Percentiles rank a stretch among this genome's conserved stretches.
These are phyloP conservation scores for Campoplex capitator DNA, from an alignment of 2,888 invertebrate species.

Conservation along the genomic window DNA sequence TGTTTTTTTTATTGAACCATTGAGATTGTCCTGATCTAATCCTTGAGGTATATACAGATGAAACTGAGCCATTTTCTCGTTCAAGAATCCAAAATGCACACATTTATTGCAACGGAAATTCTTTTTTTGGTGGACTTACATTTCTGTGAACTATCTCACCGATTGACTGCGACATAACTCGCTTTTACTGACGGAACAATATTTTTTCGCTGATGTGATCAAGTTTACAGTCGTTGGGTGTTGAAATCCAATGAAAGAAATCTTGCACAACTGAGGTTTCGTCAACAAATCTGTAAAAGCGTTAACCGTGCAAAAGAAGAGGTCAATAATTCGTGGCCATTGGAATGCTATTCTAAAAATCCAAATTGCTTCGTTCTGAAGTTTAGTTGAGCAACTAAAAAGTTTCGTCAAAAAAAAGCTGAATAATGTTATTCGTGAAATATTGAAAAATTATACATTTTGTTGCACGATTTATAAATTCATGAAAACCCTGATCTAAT, in stretches of 20 bases:
- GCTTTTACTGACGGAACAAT: background rate
- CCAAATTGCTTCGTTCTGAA: background rate
- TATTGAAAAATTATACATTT: background rate
- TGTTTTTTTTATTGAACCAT: slow-evolving; percentile 45
- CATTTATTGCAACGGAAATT: slow-evolving; percentile 4
- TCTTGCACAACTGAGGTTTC: background rate
- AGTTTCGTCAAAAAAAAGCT: background rate
- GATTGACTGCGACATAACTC: background rate
- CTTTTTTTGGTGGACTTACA: background rate
- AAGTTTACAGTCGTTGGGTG: background rate
- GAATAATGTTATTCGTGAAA: background rate
- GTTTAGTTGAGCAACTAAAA: background rate
- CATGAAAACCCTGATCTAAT: background rate
- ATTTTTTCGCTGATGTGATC: background rate
- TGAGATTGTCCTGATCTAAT: slow-evolving; percentile 39
- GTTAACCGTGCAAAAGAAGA: background rate
- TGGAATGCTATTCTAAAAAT: background rate
- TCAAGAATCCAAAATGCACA: background rate
- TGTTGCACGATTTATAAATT: background rate
- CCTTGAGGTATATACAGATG: slow-evolving; percentile 33
- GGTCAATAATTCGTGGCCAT: background rate
- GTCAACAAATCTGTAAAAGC: background rate
- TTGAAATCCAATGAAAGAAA: background rate
- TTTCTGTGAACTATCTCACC: background rate
- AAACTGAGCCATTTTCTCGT: slow-evolving; percentile 4